Conservation (phyloP, 2,113 vertebrate genomes). For the Monopterus albus region DNA sequence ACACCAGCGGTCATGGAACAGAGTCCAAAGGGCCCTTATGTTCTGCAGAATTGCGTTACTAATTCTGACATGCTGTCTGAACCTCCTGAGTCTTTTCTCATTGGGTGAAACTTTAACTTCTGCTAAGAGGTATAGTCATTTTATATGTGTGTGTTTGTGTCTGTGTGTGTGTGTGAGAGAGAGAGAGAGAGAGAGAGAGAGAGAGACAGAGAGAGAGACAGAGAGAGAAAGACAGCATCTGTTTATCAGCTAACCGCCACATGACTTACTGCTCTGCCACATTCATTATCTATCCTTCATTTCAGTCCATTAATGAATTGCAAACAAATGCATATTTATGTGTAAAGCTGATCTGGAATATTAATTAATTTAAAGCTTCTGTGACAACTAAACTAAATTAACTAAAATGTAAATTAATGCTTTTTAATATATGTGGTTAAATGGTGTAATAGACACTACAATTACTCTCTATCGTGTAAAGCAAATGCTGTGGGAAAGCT, state of each 20-base stretch:
- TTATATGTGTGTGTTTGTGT: not conserved
- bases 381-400: not conserved
- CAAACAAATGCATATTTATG: conserved; percentile 31
- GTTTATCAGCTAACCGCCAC: conserved; percentile 68
- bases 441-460: not conserved
- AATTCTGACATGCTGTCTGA: conserved; percentile 3
- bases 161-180: not conserved
- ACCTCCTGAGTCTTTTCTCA: not conserved
- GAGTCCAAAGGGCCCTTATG: conserved; percentile 26
- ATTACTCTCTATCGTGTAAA: conserved; percentile 27
- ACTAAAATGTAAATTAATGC: not conserved
- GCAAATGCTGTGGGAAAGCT: conserved; percentile 30
- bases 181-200: no score
- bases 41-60: not conserved
- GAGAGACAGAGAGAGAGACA: no score
- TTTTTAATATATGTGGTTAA: conserved; percentile 13
- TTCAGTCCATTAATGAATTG: conserved; percentile 44
- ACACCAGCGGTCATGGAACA: conserved; percentile 17
- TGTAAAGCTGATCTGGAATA: not conserved
- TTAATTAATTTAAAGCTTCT: not conserved
- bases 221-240: conserved; percentile 61
- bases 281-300: conserved; percentile 54
- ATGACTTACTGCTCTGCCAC: conserved; percentile 49
- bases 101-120: conserved; percentile 7
- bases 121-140: not conserved